Base-by-base conservation (phyloP, 2,797 vertebrate species). In the Spizella passerina region DNA sequence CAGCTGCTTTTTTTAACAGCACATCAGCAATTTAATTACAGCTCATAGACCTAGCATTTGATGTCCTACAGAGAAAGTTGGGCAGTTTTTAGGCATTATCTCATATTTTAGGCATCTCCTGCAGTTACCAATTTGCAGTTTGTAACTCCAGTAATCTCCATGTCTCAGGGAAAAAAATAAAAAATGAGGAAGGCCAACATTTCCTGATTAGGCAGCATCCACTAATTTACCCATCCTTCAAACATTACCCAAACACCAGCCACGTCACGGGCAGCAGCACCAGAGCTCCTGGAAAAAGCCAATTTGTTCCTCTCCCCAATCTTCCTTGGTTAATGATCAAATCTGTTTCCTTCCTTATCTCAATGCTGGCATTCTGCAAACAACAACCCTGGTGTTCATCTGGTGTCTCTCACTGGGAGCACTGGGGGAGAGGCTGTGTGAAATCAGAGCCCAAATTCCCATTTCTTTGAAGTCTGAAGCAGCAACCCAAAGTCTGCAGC, bases 11-110 rank as follows among this genome's bases (percentile, higher is more conserved):
- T 96, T 96, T 94, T 90, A 94, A 63, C 91, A 94, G 90, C 84
- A 63, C 93, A 95, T 61, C 93, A 93, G 88, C 90, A 88, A 94
- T 95, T 97, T 97, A 96, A 96, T 97, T 95, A 93, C 94, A 95
- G 92, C 60, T 87, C 41, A 4, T 4, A 93, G 94, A 65, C 95
- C 96, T 93, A 93, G 86, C 96, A 95, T 95, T 92, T 88, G 79
- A 95, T 91, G 94, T 84, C 82, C 90, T 94, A 84, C 78, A 93
- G 76, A 85, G 82, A 85, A 86, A 90, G 88, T 9, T 17, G 89
- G 96, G 95, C 86, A 50, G 87, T 70, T 94, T 71, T 59, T 82
- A 90, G 76, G 94, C 80, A 97, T 96, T 96, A 96, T 69, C 92
- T 97, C 96, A 96, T 95, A 91, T 96, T 96, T 96, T 72, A 94